These are phyloP conservation scores for Rallus limicola DNA, from an alignment of 2,113 vertebrate genomes.

Conservation along the genomic window DNA sequence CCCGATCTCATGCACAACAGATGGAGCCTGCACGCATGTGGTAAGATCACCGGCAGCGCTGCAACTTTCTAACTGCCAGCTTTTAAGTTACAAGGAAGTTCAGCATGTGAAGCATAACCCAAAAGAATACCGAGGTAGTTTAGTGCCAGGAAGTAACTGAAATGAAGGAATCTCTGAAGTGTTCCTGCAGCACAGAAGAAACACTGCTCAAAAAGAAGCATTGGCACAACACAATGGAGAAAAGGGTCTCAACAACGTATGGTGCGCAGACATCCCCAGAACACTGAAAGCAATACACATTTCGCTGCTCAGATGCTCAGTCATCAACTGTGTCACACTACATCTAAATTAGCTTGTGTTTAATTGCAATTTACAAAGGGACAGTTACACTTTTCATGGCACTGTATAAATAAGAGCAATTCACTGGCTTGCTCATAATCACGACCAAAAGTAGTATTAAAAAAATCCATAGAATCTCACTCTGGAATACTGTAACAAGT, in stretches of 20 bases:
- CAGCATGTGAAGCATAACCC: neutral
- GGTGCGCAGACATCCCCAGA: neutral
- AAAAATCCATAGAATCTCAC: neutral
- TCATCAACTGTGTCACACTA: neutral
- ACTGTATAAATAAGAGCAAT: neutral
- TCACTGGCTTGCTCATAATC: neutral
- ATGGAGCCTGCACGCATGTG: neutral
- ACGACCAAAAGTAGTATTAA: neutral
- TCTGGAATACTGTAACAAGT: neutral
- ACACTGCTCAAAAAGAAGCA: neutral
- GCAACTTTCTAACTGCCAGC: neutral
- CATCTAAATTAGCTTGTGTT: neutral
- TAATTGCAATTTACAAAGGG: neutral
- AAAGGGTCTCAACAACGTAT: neutral
- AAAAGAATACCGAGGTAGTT: neutral
- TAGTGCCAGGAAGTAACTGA: neutral
- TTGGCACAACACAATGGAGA: neutral
- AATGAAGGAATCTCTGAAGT: neutral
- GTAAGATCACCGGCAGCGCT: neutral
- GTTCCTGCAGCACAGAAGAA: neutral
- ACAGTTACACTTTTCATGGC: neutral
- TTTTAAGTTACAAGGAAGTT: neutral
- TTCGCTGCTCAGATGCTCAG: neutral
- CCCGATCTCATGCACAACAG: neutral
- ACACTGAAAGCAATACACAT: neutral